Evolutionary conservation across 37 sponge, comb jelly and placozoan genomes (phyloP), one percentile per base, ranked within the genome.

Genomic region (Tethya wilhelma): DNA sequence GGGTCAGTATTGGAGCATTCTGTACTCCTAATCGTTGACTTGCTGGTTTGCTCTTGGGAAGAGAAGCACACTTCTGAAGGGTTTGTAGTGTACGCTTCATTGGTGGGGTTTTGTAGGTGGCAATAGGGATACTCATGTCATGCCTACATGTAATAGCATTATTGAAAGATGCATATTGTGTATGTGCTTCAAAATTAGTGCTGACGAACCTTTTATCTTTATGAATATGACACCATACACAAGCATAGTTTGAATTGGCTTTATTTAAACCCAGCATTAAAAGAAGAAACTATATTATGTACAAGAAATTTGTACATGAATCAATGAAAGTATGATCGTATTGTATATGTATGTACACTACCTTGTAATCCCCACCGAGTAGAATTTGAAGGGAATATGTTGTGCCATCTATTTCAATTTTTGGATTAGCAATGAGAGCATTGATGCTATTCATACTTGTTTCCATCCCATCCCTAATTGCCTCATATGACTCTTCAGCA

Each of bases 351-450:
- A n/a, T n/a, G n/a, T n/a, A n/a, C n/a, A 12, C 26, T 78, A 64
- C 79, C 67, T 78, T 78, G 11, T 64, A 78, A 39, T 78, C 79
- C 8, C 66, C 65, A 26, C 79, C 79, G 37, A 78, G 34, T 25
- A 75, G 22, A 31, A 75, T 42, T 9, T 56, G 38, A 23, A 75
- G 34, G 20, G 38, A 5, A 12, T 57, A 57, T 12, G 19, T 59
- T 9, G 6, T 59, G 5, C 37, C 62, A 1, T 46, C 76, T 33
- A 75, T 34, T 40, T 34, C 34, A 19, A 68, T 68, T 20, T 68
- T 6, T 6, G 33, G 33, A 9, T 34, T 33, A 34, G 23, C 22
- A 68, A 37, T 37, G 12, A 68, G 23, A 20, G 38, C 33, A 68
- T 68, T 68, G 38, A 68, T 31, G 6, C 33, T 22, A 19, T 37